These are phyloP conservation scores for Selene dorsalis DNA, from an alignment of 2,797 vertebrate species.

Conservation along the genomic window DNA sequence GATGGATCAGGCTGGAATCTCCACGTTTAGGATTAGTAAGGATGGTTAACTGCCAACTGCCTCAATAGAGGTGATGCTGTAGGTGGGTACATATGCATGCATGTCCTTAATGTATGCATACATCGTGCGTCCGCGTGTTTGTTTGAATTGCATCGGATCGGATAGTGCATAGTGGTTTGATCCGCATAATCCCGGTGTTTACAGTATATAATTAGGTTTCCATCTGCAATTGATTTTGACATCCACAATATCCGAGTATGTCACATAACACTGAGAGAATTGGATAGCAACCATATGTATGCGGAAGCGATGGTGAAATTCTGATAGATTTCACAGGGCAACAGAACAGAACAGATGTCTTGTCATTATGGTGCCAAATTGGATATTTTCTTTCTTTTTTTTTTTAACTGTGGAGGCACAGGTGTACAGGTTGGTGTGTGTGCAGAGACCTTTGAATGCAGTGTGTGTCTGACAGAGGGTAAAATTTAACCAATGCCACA, in stretches of 20 bases:
- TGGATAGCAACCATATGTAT: constrained; percentile 13
- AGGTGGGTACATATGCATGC: constrained; percentile 31
- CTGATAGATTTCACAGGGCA: constrained; percentile 40
- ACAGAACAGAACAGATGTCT: constrained; percentile 63
- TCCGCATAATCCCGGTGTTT: constrained; percentile 54
- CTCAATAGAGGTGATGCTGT: constrained; percentile 50
- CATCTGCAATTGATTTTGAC: constrained; percentile 57
- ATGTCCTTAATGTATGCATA: constrained; percentile 18
- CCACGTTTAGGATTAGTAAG: constrained; percentile 68
- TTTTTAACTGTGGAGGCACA: constrained; percentile 26
- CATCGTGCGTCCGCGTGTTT: constrained; percentile 17
- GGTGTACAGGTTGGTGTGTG: constrained; percentile 48
- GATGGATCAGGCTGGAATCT: constrained; percentile 70
- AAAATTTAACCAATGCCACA: constrained; percentile 40
- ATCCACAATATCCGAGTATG: constrained; percentile 30
- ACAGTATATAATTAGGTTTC: constrained; percentile 50
- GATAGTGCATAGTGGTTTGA: constrained; percentile 26
- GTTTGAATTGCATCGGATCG: constrained; percentile 4
- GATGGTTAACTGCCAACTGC: constrained; percentile 63
- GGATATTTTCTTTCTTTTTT: constrained; percentile 45
- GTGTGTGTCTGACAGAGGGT: constrained; percentile 46
- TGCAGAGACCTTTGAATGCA: constrained; percentile 45
- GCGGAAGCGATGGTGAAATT: constrained; percentile 30
- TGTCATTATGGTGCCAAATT: constrained; percentile 59
- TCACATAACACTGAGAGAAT: constrained; percentile 39